Conservation (phyloP, 2,888 invertebrate genomes). For the Lepeophtheirus nordmannii region DNA sequence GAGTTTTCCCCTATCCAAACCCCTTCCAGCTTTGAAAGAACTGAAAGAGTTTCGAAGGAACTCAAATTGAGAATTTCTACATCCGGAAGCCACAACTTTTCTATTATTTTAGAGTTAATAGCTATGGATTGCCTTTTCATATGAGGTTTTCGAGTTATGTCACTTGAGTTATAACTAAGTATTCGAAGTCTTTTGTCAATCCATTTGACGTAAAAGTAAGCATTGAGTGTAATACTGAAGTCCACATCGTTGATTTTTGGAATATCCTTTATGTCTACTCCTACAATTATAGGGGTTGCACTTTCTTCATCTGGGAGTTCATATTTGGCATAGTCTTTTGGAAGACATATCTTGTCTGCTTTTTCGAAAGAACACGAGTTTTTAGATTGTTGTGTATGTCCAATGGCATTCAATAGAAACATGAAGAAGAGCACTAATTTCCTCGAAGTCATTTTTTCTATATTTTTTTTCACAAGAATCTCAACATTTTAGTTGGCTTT, state of each 20-base stretch:
- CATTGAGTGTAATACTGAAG: slow-evolving; percentile 22
- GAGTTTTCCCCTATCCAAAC: slow-evolving; percentile 20
- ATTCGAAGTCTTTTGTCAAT: slow-evolving; percentile 18
- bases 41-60: slow-evolving; percentile 20
- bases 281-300: slow-evolving; percentile 14
- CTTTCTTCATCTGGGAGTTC: slow-evolving; percentile 21
- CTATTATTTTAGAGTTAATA: slow-evolving; percentile 17
- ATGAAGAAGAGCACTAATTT: background rate
- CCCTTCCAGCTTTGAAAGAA: slow-evolving; percentile 25
- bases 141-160: background rate
- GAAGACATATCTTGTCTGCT: slow-evolving; percentile 19
- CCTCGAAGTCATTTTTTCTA: background rate
- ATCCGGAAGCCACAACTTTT: slow-evolving; percentile 23
- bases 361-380: background rate
- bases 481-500: no score
- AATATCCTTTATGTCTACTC: slow-evolving; percentile 25
- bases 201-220: slow-evolving; percentile 24
- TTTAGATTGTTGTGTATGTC: background rate
- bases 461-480: no score
- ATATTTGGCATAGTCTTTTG: slow-evolving; percentile 16
- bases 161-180: background rate
- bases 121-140: slow-evolving; percentile 9
- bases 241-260: slow-evolving; percentile 23
- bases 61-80: slow-evolving; percentile 23
- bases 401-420: background rate